Percentiles rank a stretch among this genome's conserved stretches.
Evolutionary conservation across 1,140 invertebrate genomes (phyloP).

Genomic region (Drosophila pseudoobscura): DNA sequence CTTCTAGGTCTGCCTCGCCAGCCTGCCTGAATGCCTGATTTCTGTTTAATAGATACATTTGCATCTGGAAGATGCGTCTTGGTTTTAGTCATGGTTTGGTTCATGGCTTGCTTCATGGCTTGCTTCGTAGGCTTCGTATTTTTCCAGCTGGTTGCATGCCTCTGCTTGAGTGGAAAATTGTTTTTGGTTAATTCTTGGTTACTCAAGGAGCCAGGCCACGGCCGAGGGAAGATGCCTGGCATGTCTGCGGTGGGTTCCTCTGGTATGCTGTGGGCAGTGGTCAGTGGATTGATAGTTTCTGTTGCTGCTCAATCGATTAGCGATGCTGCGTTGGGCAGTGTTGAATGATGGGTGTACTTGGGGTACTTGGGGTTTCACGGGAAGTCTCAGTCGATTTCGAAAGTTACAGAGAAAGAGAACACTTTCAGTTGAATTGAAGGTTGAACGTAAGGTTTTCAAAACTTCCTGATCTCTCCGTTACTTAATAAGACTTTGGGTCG

Average conservation of each 20-base stretch:
- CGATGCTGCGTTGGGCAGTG: constrained; percentile 2
- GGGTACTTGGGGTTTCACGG: background rate
- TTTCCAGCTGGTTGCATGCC: constrained; percentile 72
- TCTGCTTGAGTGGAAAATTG: constrained; percentile 77
- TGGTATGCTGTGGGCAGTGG: constrained; percentile 53
- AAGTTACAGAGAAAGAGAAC: no score
- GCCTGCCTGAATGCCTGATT: constrained; percentile 43
- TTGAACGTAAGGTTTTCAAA: no score
- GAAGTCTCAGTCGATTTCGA: no score
- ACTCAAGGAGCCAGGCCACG: background rate
- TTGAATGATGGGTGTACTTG: background rate
- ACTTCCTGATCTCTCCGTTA: no score
- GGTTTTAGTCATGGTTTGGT: constrained; percentile 37
- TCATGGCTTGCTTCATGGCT: constrained; percentile 18
- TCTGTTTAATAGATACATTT: constrained; percentile 81
- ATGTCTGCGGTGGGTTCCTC: constrained; percentile 27
- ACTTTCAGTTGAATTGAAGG: no score
- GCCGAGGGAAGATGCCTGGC: constrained; percentile 30
- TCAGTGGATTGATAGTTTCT: constrained; percentile 1
- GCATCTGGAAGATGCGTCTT: constrained; percentile 68
- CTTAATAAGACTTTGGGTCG: no score
- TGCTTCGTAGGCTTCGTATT: constrained; percentile 41
- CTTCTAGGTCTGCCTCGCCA: no score
- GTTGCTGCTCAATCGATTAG: constrained; percentile 38
- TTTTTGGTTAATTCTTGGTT: constrained; percentile 66